These are phyloP conservation scores for Mya arenaria DNA, from an alignment of 1,140 invertebrate genomes.

Conservation along the genomic window DNA sequence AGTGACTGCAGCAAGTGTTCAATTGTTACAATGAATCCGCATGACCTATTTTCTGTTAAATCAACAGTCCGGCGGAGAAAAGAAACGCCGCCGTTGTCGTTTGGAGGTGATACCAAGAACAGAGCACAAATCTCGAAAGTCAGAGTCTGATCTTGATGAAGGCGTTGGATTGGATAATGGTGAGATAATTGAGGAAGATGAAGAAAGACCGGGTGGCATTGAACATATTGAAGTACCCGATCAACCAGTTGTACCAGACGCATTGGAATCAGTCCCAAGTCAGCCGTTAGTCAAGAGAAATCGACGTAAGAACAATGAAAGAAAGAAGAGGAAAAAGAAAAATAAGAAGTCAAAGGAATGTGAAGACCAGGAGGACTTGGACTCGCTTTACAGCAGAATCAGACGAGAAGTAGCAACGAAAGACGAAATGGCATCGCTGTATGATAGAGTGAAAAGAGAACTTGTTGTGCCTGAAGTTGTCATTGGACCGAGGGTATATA, in stretches of 20 bases:
- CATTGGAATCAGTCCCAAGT: conserved; percentile 39
- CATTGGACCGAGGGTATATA: no score
- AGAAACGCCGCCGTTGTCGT: conserved; percentile 27
- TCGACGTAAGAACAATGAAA: conserved; percentile 25
- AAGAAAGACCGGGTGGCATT: conserved; percentile 26
- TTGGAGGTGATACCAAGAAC: conserved; percentile 38
- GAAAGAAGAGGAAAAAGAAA: background rate
- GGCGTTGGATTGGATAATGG: background rate
- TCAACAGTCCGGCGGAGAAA: conserved; percentile 16
- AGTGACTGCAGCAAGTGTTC: conserved; percentile 54
- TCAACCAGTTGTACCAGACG: conserved; percentile 19
- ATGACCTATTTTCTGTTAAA: background rate
- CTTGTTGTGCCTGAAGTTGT: no score
- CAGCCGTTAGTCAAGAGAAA: conserved; percentile 38
- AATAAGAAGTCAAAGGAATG: background rate
- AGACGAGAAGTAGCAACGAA: background rate
- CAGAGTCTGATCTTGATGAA: background rate
- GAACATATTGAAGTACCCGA: conserved; percentile 28
- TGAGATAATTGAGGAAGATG: background rate
- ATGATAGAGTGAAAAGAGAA: no score
- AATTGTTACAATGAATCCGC: background rate
- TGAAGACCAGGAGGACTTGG: background rate
- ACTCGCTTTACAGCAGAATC: background rate
- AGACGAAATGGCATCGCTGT: no score
- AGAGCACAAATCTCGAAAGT: conserved; percentile 38